Base-by-base conservation (phyloP, 2,797 vertebrate genomes). In the Menidia menidia region DNA sequence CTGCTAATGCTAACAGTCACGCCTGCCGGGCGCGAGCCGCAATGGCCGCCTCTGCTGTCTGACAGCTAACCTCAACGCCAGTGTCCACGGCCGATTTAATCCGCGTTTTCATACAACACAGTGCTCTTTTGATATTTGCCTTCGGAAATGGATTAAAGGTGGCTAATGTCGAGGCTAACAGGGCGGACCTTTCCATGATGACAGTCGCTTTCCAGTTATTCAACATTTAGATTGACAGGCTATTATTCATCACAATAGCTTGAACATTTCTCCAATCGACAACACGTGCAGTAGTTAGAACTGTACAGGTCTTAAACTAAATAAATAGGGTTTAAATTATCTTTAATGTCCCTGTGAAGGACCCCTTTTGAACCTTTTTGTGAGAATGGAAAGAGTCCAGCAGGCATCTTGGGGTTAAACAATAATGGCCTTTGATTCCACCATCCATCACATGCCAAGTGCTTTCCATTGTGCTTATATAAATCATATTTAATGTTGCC, bases 151-250 rank as follows among this genome's bases (percentile, higher is more conserved):
- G 18, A 57, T 41, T 48, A 48, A n/a, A 74, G 43, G 14, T 6
- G 61, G 85, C 83, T 85, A 80, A 68, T 35, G 68, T 50, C 6
- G 2, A 62, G 60, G 83, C 68, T 82, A 85, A 77, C 83, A 56
- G 56, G 63, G 48, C 64, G 10, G 68, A 73, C 42, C 74, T 75
- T 71, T 2, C n/a, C 10, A 31, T 58, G 67, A 45, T 74, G 79
- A 61, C 67, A 60, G 59, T 64, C 19, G 9, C n/a, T 11, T 18
- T 11, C 19, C 18, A 18, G 19, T 2, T 25, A 4, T 19, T 19
- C n/a, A 19, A 10, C 50, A 4, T 30, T 52, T 14, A 13, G 50
- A 11, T 52, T 12, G 50, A 51, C 47, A 12, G n/a, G 47, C n/a
- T 50, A 3, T 52, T 5, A 3, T 52, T 52, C 12, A 30, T 30